phyloP scores from a whole-genome alignment of 2,797 vertebrate species.

The Lindbergichthys nudifrons region DNA sequence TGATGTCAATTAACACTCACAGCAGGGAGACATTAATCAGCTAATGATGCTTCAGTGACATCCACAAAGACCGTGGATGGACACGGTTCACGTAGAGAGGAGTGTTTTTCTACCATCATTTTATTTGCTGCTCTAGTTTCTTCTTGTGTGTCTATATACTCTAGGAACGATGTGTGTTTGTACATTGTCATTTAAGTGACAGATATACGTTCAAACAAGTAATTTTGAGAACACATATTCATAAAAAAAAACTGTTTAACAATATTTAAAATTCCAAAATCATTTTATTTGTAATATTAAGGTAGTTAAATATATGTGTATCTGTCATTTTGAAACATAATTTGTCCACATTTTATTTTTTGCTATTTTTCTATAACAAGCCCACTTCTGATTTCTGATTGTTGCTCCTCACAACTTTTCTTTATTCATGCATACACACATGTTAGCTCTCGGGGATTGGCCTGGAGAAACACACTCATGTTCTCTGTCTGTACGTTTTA shows the following conservation, averaged over 20 bases:
- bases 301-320: not conserved
- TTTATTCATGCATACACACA: conserved; percentile 29
- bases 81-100: not conserved
- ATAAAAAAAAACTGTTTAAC: no score
- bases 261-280: no score
- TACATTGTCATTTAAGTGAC: no score
- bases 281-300: not conserved
- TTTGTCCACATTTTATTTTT: not conserved
- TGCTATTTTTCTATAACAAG: not conserved
- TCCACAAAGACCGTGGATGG: conserved; percentile 11
- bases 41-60: conserved; percentile 68
- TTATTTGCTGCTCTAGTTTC: not conserved
- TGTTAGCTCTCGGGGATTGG: conserved; percentile 25
- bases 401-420: not conserved
- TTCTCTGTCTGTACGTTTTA: conserved; percentile 63
- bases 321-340: not conserved
- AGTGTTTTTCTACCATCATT: not conserved
- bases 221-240: no score
- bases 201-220: no score
- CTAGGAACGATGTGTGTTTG: no score
- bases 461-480: conserved; percentile 53
- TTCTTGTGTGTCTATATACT: not conserved
- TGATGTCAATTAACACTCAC: conserved; percentile 78
- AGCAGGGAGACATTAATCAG: conserved; percentile 75
- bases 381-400: not conserved